Evolutionary conservation across 2,888 invertebrate genomes (phyloP), one percentile per base, ranked within the genome.

Genomic region (Cryptocephalus moraei): DNA sequence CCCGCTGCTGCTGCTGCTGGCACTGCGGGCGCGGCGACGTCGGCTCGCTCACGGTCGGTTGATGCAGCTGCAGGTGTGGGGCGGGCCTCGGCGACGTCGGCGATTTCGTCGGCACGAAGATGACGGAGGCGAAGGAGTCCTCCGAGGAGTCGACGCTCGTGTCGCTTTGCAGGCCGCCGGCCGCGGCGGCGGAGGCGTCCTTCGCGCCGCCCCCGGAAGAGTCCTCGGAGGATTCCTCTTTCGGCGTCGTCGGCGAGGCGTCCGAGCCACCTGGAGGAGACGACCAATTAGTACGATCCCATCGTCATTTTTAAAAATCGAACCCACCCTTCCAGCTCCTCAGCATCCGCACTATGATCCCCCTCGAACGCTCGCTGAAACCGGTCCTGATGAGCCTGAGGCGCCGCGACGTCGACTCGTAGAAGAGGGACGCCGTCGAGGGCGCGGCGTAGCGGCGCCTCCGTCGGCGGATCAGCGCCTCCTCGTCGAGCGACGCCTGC

Each of bases 71-170:
- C 50, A 82, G 64, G 50, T 79, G 72, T 34, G 79, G 78, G 49
- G 78, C 64, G 10, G 49, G 75, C 9, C 78, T 77, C 1, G 80
- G 80, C n/a, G 80, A 80, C 59, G 79, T 69, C 39, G 79, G 78
- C 59, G 87, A 86, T 43, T 86, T 82, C 71, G 88, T 90, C 47
- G 91, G 91, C 61, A 91, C 85, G 65, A 85, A 91, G 63, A 93
- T 92, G 41, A 93, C 92, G 53, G 91, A 91, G 48, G 91, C 91
- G 64, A 92, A 91, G 68, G 91, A 91, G 63, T 93, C 92, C 68
- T 93, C 92, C 1, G 91, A 91, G 22, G 22, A 22, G 68, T 93
- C 93, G 33, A 92, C 88, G 71, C 91, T 91, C 1, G 92, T 92
- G 65, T 93, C 93, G 67, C 91, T 91, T 70, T 92, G 92, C 49